Percentiles rank a stretch among this genome's conserved stretches.
Evolutionary conservation across 2,888 invertebrate species (phyloP).

Genomic region (Rambutsinella grinnellia): DNA sequence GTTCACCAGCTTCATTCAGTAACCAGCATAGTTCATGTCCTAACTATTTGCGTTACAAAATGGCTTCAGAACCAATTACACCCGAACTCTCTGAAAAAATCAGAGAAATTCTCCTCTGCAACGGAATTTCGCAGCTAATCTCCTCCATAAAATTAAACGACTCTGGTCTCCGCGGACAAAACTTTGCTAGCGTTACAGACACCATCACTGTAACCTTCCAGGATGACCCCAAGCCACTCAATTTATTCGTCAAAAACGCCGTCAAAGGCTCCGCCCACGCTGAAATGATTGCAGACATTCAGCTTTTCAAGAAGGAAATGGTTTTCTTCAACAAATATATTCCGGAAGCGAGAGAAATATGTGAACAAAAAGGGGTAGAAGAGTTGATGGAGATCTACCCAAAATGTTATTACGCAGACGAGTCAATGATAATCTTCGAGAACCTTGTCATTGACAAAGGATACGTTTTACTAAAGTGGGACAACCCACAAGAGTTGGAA

Average conservation of each 20-base stretch:
- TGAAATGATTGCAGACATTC: background rate
- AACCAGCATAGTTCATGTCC: too few relatives aligned
- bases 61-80: background rate
- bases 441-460: conserved; percentile 32
- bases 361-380: conserved; percentile 8
- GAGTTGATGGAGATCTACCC: conserved; percentile 36
- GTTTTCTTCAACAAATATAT: conserved; percentile 10
- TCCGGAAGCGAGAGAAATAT: conserved; percentile 4
- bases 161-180: conserved; percentile 23
- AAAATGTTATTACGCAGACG: conserved; percentile 46
- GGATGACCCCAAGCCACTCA: conserved; percentile 1
- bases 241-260: conserved; percentile 15
- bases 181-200: conserved; percentile 2
- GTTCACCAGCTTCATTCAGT: too few relatives aligned
- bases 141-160: conserved; percentile 6
- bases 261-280: background rate
- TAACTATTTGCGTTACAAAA: too few relatives aligned
- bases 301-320: conserved; percentile 16
- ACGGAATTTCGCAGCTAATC: conserved; percentile 41
- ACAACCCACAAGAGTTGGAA: conserved; percentile 33
- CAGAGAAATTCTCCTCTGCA: conserved; percentile 24
- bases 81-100: conserved; percentile 7
- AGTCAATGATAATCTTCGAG: conserved; percentile 41
- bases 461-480: conserved; percentile 27
- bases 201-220: conserved; percentile 17